Evolutionary conservation across 2,888 invertebrate genomes (phyloP).

Genomic region (Notocelia uddmanniana): DNA sequence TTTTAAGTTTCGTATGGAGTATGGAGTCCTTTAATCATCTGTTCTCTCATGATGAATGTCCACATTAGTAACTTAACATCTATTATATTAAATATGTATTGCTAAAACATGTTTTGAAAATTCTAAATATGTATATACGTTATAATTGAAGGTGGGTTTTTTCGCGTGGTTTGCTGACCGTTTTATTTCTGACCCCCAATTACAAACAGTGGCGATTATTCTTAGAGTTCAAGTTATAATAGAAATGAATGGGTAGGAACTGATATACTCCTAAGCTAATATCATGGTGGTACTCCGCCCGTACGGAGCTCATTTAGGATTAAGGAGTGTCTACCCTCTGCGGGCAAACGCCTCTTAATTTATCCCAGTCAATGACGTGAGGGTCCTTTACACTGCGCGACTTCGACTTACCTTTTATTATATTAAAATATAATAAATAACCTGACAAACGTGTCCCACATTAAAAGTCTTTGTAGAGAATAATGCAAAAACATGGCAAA

Average conservation of each 20-base stretch:
- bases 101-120: neutral
- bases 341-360: constrained; percentile 13
- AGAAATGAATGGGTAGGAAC: no score
- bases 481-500: no score
- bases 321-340: constrained; percentile 15
- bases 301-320: constrained; percentile 11
- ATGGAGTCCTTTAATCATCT: neutral
- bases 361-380: constrained; percentile 31
- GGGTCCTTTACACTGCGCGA: constrained; percentile 18
- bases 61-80: neutral
- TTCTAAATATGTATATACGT: neutral
- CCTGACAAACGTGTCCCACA: no score
- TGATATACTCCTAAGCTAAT: no score
- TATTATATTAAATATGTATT: neutral
- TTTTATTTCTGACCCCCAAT: no score
- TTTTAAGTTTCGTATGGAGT: neutral
- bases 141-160: no score
- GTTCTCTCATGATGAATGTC: neutral
- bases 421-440: no score
- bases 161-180: no score
- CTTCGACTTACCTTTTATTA: neutral
- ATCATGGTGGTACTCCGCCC: neutral
- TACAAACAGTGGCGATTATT: no score
- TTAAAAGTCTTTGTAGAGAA: no score
- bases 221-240: no score